Percentiles rank a stretch among this genome's conserved stretches.
phyloP scores from a whole-genome alignment of 2,113 vertebrate species.

The Procavia capensis region DNA sequence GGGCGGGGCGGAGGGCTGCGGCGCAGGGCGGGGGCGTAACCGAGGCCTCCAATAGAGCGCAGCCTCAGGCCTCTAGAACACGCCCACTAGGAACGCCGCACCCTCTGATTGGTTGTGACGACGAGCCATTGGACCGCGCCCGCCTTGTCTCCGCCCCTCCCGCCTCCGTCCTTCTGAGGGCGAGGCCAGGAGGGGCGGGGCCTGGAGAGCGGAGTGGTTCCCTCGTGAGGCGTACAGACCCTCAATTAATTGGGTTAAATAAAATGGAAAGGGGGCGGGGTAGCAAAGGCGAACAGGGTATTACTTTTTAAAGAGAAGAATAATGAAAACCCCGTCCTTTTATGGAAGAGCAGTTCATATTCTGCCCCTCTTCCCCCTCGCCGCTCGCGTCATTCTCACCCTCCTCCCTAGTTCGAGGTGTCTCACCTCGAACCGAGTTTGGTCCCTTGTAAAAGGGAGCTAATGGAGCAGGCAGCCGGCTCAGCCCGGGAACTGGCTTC shows the following conservation, averaged over 20 bases:
- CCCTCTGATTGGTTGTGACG: constrained; percentile 9
- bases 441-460: constrained; percentile 48
- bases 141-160: constrained; percentile 34
- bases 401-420: not conserved
- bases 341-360: constrained; percentile 77
- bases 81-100: constrained; percentile 28
- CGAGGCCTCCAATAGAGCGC: constrained; percentile 60
- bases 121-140: not conserved
- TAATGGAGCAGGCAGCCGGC: constrained; percentile 64
- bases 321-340: constrained; percentile 72
- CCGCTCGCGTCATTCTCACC: not conserved
- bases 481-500: constrained; percentile 3
- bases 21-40: constrained; percentile 43
- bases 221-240: not conserved
- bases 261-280: constrained; percentile 58
- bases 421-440: constrained; percentile 37
- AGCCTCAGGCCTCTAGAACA: not conserved
- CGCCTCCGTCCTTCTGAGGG: not conserved
- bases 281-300: constrained; percentile 20
- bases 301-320: constrained; percentile 77
- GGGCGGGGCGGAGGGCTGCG: not conserved
- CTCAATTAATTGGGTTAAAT: constrained; percentile 75
- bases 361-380: not conserved
- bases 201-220: not conserved
- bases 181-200: constrained; percentile 34